Evolutionary conservation across 1,140 invertebrate genomes (phyloP), one percentile per base, ranked within the genome.

Genomic region (Drosophila trapezifrons): DNA sequence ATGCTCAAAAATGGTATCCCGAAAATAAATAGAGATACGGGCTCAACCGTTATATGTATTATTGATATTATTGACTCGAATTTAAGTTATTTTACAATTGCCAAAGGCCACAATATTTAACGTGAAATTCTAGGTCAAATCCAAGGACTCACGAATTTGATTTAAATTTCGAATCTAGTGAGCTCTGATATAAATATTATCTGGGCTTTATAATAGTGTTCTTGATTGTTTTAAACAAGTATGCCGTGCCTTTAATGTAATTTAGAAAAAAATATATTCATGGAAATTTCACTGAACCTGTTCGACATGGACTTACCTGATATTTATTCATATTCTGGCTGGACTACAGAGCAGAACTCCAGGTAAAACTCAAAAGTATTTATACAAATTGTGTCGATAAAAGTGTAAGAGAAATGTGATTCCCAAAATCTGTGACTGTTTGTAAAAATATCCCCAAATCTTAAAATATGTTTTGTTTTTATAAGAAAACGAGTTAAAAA

Each of bases 391-490:
- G 20, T 52, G 5, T 35, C 29, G 6, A 15, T 18, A 42, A 54
- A 15, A 42, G 35, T n/a, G 17, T 10, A 5, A 2, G 8, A 29
- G 20, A 54, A 54, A 40, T 29, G 18, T 13, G 2, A 15, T 18
- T 52, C 32, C 12, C 12, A 8, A 29, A 62, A 54, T 15, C 25
- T 57, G n/a, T 4, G 15, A 15, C 3, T 8, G 0, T 13, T 32
- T 4, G 17, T 15, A 18, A 32, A 51, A 8, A 32, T 59, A 10
- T 15, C 9, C 2, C 15, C n/a, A 54, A 20, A 62, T 20, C 46
- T 95, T 7, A 9, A 40, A 17, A 32, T 29, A 9, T 29, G 9
- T 27, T 6, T 27, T 27, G 27, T 27, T 27, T 27, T 8, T 27
- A 29, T 9, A 32, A 32, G 1, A 32, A 32, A 32, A 32, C 0